phyloP scores from a whole-genome alignment of 2,113 vertebrate genomes.

The Ptilorrhoa leucosticta region DNA sequence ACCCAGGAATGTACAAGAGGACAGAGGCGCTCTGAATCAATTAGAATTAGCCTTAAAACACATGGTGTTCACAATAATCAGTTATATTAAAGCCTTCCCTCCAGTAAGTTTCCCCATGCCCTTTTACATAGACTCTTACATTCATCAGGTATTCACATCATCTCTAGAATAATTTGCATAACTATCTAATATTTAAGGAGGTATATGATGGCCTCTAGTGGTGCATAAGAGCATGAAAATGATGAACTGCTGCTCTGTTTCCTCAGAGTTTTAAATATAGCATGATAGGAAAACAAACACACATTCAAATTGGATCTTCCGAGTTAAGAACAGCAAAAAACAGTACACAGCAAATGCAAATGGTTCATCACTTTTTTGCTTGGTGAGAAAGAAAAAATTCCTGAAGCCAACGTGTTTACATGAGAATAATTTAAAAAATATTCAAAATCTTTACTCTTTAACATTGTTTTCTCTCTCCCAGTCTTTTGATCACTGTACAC shows the following conservation, averaged over 20 bases:
- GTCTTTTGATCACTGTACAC: neutral
- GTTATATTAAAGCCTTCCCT: neutral
- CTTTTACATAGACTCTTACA: neutral
- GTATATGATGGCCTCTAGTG: constrained; percentile 78
- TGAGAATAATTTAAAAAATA: neutral
- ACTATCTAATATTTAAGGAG: constrained; percentile 67
- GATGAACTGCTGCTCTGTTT: neutral
- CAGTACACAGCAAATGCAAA: neutral
- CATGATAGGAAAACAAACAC: neutral
- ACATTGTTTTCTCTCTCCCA: neutral
- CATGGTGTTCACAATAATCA: neutral
- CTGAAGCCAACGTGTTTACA: neutral
- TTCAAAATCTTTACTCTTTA: neutral
- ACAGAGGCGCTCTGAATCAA: neutral
- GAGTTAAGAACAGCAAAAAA: neutral
- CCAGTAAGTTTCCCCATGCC: neutral
- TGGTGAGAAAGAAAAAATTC: neutral
- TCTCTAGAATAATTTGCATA: constrained; percentile 56
- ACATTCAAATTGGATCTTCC: neutral
- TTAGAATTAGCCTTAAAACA: neutral
- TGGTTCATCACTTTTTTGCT: neutral
- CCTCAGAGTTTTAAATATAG: neutral
- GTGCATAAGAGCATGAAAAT: constrained; percentile 49
- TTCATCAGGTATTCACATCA: neutral
- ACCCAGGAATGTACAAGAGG: neutral